These are phyloP conservation scores for Bambusicola thoracicus DNA, from an alignment of 2,113 vertebrate species.

Conservation along the genomic window DNA sequence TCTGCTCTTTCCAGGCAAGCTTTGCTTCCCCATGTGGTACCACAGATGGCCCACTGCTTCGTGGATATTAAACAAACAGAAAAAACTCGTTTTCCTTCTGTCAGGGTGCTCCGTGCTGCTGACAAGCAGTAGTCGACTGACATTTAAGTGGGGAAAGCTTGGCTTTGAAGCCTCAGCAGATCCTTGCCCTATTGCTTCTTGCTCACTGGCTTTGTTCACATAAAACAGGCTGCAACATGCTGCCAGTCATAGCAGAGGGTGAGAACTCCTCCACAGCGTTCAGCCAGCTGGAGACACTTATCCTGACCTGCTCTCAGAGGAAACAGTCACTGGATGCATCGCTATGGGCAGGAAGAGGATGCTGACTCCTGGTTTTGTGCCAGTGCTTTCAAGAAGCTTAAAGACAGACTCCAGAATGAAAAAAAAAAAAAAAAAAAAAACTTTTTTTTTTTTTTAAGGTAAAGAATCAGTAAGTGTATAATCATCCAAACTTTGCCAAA, in stretches of 20 bases:
- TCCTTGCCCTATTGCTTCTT: conserved; percentile 44
- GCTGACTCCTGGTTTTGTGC: conserved; percentile 8
- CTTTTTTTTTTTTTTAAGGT: neutral
- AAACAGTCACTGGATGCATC: neutral
- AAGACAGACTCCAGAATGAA: neutral
- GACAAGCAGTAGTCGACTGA: conserved; percentile 54
- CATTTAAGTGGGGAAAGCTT: conserved; percentile 61
- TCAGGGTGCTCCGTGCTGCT: conserved; percentile 50
- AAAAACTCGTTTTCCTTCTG: conserved; percentile 62
- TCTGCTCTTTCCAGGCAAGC: rapidly evolving
- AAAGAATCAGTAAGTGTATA: neutral
- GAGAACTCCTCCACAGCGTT: conserved; percentile 49
- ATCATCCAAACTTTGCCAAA: neutral
- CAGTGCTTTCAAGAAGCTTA: neutral
- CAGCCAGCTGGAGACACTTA: conserved; percentile 26
- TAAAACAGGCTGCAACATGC: conserved; percentile 45
- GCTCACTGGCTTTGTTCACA: conserved; percentile 40
- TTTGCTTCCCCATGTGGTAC: neutral
- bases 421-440: neutral
- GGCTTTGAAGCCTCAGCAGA: conserved; percentile 59
- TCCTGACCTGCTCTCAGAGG: conserved; percentile 38
- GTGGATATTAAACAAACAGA: conserved; percentile 32
- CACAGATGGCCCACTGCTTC: rapidly evolving
- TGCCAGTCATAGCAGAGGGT: conserved; percentile 47
- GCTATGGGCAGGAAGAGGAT: neutral